These are phyloP conservation scores for Eulithis prunata DNA, from an alignment of 2,888 invertebrate genomes.

Conservation along the genomic window DNA sequence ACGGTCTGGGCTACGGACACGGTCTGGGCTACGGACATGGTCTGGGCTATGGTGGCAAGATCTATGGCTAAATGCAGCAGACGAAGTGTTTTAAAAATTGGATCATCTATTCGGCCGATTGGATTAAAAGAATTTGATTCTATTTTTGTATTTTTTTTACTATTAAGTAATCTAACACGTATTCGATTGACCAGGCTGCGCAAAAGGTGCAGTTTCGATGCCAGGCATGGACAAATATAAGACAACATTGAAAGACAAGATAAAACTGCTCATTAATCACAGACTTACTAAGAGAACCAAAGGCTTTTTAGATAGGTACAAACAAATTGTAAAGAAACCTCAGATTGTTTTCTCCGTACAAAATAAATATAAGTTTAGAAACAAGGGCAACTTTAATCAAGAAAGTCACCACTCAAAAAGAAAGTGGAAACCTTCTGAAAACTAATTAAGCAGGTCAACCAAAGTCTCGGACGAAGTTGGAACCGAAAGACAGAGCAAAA, in stretches of 20 bases:
- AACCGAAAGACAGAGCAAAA: constrained; percentile 2
- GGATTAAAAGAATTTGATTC: constrained; percentile 33
- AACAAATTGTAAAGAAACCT: neutral
- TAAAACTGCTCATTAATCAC: too few species aligned
- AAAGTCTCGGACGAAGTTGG: constrained; percentile 13
- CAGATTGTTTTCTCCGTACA: neutral
- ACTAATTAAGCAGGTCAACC: constrained; percentile 18
- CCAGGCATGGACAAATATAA: too few species aligned
- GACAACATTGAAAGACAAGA: too few species aligned
- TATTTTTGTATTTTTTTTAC: constrained; percentile 15
- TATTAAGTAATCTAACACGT: neutral
- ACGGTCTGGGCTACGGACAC: constrained; percentile 30
- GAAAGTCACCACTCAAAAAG: neutral
- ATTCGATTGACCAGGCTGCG: too few species aligned
- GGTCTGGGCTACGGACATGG: constrained; percentile 35
- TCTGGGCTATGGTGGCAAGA: constrained; percentile 42
- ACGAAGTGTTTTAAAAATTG: constrained; percentile 43
- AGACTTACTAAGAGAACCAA: too few species aligned
- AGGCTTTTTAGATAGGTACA: too few species aligned
- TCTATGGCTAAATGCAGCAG: constrained; percentile 33
- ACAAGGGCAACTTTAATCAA: constrained; percentile 6
- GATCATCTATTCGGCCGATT: constrained; percentile 42
- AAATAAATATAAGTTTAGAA: neutral
- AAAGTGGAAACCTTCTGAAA: constrained; percentile 13
- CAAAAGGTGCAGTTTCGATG: too few species aligned